phyloP scores from a whole-genome alignment of 2,113 vertebrate genomes.

The Mesocricetus auratus region DNA sequence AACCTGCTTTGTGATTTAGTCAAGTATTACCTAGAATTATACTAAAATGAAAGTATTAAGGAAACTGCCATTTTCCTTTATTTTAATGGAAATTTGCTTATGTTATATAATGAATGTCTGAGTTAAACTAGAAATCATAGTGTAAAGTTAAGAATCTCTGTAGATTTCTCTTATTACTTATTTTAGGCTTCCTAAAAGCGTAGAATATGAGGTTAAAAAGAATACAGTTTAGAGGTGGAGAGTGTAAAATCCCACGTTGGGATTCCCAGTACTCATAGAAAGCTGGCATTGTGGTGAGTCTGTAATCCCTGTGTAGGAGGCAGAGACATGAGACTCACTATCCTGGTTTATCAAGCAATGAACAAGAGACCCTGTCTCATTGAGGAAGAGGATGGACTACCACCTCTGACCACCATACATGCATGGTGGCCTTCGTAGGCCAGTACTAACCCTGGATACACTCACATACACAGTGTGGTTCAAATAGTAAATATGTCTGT shows the following conservation, averaged over 20 bases:
- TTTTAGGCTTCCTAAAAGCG: conserved; percentile 35
- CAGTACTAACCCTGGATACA: too few species aligned
- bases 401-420: neutral
- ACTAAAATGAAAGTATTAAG: neutral
- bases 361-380: neutral
- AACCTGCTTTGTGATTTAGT: neutral
- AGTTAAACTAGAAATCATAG: conserved; percentile 39
- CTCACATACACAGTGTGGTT: neutral
- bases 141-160: neutral
- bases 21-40: neutral
- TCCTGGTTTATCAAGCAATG: neutral
- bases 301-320: neutral
- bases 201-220: neutral
- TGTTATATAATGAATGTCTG: neutral
- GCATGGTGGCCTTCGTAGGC: neutral
- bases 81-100: conserved; percentile 18
- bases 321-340: neutral
- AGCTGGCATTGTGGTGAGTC: too few species aligned
- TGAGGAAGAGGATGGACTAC: neutral
- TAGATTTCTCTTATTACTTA: neutral
- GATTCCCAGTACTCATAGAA: neutral
- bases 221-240: neutral
- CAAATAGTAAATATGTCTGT: neutral
- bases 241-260: neutral
- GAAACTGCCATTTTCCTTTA: conserved; percentile 18